Percentiles rank a stretch among this genome's conserved stretches.
Evolutionary conservation across 2,113 vertebrate species (phyloP).

Genomic region (Poeciliopsis retropinna): DNA sequence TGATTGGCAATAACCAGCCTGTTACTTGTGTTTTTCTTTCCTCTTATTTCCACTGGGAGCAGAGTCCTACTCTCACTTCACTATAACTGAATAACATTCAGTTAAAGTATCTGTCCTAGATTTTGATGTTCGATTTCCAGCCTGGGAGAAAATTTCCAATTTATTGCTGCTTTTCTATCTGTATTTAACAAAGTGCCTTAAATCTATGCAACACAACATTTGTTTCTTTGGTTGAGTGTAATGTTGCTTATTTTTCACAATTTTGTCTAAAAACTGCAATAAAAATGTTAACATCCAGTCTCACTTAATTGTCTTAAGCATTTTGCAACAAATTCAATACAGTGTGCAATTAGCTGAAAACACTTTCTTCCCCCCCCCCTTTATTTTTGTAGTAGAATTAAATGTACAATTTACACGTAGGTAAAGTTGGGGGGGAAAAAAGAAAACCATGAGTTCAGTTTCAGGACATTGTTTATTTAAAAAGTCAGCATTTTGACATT

Average conservation of each 20-base stretch:
- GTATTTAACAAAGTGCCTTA: slow-evolving; percentile 47
- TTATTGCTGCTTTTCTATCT: slow-evolving; percentile 44
- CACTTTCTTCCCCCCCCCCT: fast-evolving
- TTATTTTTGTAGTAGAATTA: neutral
- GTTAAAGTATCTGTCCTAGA: slow-evolving; percentile 5
- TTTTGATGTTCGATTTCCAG: slow-evolving; percentile 38
- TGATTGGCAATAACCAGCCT: neutral
- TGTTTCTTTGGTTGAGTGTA: slow-evolving; percentile 24
- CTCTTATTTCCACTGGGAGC: slow-evolving; percentile 14
- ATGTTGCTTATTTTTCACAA: slow-evolving; percentile 32
- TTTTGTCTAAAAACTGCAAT: slow-evolving; percentile 55
- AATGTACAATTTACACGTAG: neutral
- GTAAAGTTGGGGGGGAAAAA: neutral
- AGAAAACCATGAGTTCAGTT: slow-evolving; percentile 7
- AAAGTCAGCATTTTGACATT: slow-evolving; percentile 78
- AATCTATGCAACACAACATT: slow-evolving; percentile 24
- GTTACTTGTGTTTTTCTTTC: slow-evolving; percentile 8
- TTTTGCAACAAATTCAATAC: neutral
- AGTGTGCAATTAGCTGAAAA: neutral
- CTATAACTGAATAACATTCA: neutral
- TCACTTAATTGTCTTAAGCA: too few relatives aligned
- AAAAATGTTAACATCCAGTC: slow-evolving; percentile 27
- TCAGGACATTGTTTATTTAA: slow-evolving; percentile 76
- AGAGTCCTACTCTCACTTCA: slow-evolving; percentile 5
- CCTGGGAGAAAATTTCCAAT: slow-evolving; percentile 48